Evolutionary conservation across 2,797 vertebrate species (phyloP).

Genomic region (Acridotheres tristis): DNA sequence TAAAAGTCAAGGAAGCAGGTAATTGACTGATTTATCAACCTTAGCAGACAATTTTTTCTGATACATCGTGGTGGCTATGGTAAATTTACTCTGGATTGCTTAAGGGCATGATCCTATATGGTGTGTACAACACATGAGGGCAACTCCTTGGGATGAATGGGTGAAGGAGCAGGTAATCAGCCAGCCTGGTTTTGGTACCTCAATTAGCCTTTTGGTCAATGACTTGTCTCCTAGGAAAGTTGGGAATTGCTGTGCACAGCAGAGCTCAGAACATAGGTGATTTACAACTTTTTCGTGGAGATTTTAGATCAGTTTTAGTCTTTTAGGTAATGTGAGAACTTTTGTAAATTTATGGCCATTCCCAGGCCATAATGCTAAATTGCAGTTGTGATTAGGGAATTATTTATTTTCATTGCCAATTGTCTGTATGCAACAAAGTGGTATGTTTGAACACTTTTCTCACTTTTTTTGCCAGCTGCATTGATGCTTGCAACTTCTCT

Average conservation of each 20-base stretch:
- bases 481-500: background rate
- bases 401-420: background rate
- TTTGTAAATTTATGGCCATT: background rate
- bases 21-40: constrained; percentile 74
- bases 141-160: background rate
- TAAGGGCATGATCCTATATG: constrained; percentile 62
- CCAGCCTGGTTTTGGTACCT: background rate
- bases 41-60: constrained; percentile 73
- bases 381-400: background rate
- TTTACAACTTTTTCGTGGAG: background rate
- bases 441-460: background rate
- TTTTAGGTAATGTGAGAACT: background rate
- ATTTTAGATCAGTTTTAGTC: background rate
- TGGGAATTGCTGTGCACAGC: background rate
- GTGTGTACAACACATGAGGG: constrained; percentile 24
- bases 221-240: background rate
- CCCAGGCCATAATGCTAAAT: background rate
- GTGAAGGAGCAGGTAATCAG: constrained; percentile 48
- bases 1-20: constrained; percentile 74
- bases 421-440: background rate
- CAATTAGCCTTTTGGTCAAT: constrained; percentile 13
- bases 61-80: constrained; percentile 61
- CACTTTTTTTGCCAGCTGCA: background rate
- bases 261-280: background rate
- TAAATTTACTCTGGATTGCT: constrained; percentile 76